Conservation (phyloP, 2,888 invertebrate species). For the Spisula solida region DNA sequence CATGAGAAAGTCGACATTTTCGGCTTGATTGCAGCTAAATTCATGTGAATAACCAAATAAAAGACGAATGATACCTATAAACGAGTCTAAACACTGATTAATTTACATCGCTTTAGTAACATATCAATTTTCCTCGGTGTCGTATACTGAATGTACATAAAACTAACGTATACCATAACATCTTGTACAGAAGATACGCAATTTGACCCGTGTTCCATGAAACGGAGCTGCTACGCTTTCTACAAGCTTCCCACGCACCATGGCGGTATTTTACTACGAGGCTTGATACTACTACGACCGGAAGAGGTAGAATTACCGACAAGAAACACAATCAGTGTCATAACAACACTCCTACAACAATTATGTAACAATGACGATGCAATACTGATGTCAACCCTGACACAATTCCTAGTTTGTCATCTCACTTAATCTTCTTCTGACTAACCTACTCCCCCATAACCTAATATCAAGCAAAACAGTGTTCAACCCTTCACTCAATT, state of each 20-base stretch:
- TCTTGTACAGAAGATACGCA: not conserved
- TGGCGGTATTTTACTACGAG: not conserved
- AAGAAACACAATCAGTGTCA: constrained; percentile 7
- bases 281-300: constrained; percentile 29
- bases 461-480: no score
- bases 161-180: not conserved
- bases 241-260: constrained; percentile 40
- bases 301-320: constrained; percentile 16
- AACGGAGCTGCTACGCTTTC: not conserved
- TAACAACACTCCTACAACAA: constrained; percentile 36
- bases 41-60: constrained; percentile 27
- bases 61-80: constrained; percentile 28
- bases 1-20: constrained; percentile 31
- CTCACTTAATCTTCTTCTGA: no score
- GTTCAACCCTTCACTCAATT: no score
- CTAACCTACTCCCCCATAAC: no score
- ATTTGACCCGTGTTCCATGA: not conserved
- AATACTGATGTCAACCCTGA: not conserved
- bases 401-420: not conserved
- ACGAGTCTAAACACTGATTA: constrained; percentile 30
- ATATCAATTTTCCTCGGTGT: not conserved
- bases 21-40: constrained; percentile 9
- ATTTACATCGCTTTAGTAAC: constrained; percentile 17
- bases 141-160: not conserved
- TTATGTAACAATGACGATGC: constrained; percentile 2